These are phyloP conservation scores for Erpetoichthys calabaricus DNA, from an alignment of 2,797 vertebrate species.

Conservation along the genomic window DNA sequence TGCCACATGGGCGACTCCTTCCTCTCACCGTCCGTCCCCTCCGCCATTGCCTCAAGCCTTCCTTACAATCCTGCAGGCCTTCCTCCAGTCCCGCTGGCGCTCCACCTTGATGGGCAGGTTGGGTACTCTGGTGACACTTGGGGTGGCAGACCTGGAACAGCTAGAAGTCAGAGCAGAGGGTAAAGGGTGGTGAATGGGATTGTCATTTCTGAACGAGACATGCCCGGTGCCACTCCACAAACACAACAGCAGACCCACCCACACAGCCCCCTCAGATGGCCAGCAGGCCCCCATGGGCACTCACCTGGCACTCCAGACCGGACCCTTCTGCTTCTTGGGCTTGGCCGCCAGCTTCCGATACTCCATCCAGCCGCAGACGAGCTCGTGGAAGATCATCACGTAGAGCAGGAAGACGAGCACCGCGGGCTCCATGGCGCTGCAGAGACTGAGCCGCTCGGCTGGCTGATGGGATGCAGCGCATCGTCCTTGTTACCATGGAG, in stretches of 20 bases:
- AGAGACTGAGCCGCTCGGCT: conserved; percentile 17
- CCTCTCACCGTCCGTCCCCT: not conserved
- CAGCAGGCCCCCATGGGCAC: conserved; percentile 7
- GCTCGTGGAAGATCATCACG: conserved; percentile 73
- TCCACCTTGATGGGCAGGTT: conserved; percentile 30
- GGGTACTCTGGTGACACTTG: conserved; percentile 35
- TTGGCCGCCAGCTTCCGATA: conserved; percentile 53
- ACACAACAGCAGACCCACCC: not conserved
- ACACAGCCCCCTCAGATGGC: not conserved
- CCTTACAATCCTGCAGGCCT: conserved; percentile 61
- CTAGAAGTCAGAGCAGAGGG: conserved; percentile 1
- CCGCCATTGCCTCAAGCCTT: conserved; percentile 45
- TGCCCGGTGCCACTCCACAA: not conserved
- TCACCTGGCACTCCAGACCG: conserved; percentile 56
- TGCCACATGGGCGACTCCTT: too few species aligned
- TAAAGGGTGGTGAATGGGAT: too few species aligned
- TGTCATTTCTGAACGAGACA: too few species aligned
- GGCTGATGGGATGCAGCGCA: conserved; percentile 7
- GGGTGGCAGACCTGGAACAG: conserved; percentile 20
- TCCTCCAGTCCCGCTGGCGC: conserved; percentile 50
- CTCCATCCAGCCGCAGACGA: conserved; percentile 76
- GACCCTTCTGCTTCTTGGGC: conserved; percentile 45
- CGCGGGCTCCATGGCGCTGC: conserved; percentile 56
- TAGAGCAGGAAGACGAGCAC: conserved; percentile 76
- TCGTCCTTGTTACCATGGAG: conserved; percentile 1